Evolutionary conservation across 2,113 vertebrate species (phyloP).

Genomic region (Sylvietta virens): DNA sequence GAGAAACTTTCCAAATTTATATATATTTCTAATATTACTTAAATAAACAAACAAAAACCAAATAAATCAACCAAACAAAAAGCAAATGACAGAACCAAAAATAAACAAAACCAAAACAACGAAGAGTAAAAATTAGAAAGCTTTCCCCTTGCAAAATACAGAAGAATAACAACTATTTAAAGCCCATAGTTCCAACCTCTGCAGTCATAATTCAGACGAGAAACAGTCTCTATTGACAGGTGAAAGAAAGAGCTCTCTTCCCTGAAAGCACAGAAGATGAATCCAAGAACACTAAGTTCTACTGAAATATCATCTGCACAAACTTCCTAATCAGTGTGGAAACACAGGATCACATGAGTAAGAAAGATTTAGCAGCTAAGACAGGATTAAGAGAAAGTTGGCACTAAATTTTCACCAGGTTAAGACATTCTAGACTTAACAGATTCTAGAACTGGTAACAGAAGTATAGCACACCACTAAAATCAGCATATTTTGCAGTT

Average conservation of each 20-base stretch:
- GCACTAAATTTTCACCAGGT: neutral
- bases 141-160: neutral
- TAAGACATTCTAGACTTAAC: neutral
- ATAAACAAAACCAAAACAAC: neutral
- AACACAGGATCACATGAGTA: neutral
- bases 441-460: neutral
- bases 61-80: neutral
- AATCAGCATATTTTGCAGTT: neutral
- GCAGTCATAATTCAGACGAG: neutral
- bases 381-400: neutral
- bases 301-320: neutral
- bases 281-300: neutral
- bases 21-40: neutral
- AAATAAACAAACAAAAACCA: neutral
- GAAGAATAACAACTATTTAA: neutral
- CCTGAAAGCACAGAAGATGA: neutral
- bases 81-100: neutral
- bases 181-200: neutral
- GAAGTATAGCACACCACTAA: neutral
- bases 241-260: neutral
- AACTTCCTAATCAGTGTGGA: neutral
- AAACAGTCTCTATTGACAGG: neutral
- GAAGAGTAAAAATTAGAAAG: neutral
- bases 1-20: neutral
- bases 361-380: neutral